Evolutionary conservation across 2,888 invertebrate genomes (phyloP), one percentile per base, ranked within the genome.

Genomic region (Mylabris sibirica): DNA sequence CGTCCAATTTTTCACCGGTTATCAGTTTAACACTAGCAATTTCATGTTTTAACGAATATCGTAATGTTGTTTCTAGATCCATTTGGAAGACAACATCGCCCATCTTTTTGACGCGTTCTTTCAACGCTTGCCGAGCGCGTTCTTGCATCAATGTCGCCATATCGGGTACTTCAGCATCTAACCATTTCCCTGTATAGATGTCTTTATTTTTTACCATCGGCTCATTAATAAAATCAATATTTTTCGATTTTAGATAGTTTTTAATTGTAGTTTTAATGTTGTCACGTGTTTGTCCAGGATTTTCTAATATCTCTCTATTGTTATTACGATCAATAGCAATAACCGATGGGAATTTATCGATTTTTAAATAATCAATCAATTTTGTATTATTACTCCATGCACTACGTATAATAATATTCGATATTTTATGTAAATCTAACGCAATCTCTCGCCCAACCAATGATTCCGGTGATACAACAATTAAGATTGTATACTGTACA

Each of bases 11-110:
- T 71, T 93, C 92, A 1, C 92, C 93, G 22, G 86, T 86, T 60
- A 99, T 91, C 20, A 83, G 82, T 79, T 90, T 90, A 53, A 89
- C 86, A 71, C 92, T 87, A 3, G 93, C 89, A 30, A 99, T 89
- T 87, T 99, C 99, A 76, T 94, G 93, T 74, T 89, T 89, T 26
- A 99, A 86, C 60, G 93, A 92, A 79, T 93, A 94, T 75, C 91
- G 89, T n/a, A 99, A 83, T 0, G 95, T 93, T 78, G 92, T 93
- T 84, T 97, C 95, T 68, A 99, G 84, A 85, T 99, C 99, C 73
- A 91, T 90, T 84, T 95, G 93, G 83, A 94, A 95, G 1, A 97
- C 88, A 5, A 88, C 83, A 82, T 93, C 90, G 38, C 85, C 85
- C 77, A 83, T 82, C 72, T 78, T 79, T 63, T 83, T 85, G 12